These are phyloP conservation scores for Geopemphigus sp. DNA, from an alignment of 1,140 invertebrate species.

Conservation along the genomic window DNA sequence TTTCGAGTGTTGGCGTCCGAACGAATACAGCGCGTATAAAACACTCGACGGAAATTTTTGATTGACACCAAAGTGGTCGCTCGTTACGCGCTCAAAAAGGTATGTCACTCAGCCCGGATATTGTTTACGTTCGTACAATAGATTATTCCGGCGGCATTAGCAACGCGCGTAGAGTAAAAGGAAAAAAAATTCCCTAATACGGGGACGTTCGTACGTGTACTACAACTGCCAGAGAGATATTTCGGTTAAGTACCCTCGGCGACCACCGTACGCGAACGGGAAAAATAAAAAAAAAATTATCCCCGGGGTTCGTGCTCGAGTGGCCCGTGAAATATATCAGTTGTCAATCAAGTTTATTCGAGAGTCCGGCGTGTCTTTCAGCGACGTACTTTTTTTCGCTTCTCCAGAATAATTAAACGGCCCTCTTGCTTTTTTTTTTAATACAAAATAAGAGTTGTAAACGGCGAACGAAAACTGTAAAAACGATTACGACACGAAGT, in stretches of 20 bases:
- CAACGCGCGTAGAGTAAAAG: conserved; percentile 10
- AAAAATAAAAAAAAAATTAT: conserved; percentile 29
- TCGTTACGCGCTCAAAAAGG: conserved; percentile 21
- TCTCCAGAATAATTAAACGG: not conserved
- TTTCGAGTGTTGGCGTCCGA: not conserved
- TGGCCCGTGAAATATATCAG: conserved; percentile 45
- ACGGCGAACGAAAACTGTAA: not conserved
- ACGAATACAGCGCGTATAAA: conserved; percentile 1
- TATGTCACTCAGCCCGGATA: conserved; percentile 34
- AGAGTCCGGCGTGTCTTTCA: conserved; percentile 3
- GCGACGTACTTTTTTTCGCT: not conserved
- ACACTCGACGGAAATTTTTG: conserved; percentile 38
- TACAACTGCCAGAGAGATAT: conserved; percentile 27
- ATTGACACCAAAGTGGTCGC: conserved; percentile 43
- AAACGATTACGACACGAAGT: too few relatives aligned
- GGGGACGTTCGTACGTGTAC: not conserved
- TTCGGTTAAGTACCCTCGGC: conserved; percentile 44
- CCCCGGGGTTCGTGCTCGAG: conserved; percentile 9
- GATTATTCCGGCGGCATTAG: conserved; percentile 39
- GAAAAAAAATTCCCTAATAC: conserved; percentile 21
- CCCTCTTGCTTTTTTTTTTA: not conserved
- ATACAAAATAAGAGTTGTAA: too few relatives aligned
- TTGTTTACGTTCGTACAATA: conserved; percentile 45
- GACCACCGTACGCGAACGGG: conserved; percentile 22
- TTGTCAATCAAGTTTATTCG: conserved; percentile 33